phyloP scores from a whole-genome alignment of 2,797 vertebrate genomes.

The Gambusia yucatana region DNA sequence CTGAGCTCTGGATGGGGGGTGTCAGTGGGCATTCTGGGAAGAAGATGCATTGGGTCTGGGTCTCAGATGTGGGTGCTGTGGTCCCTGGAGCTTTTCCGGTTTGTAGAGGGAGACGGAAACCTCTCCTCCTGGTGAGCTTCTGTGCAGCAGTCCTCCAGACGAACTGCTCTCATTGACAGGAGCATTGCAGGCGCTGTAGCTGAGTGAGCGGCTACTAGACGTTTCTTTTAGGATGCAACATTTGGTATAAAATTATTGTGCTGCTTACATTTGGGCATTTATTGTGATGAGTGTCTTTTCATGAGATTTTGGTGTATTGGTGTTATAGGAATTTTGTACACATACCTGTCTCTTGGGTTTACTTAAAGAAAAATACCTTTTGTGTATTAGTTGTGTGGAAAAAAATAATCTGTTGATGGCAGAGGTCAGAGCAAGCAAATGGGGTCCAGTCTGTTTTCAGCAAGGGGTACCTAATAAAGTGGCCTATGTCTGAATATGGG shows the following conservation, averaged over 20 bases:
- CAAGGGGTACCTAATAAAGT: not conserved
- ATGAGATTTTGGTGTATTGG: not conserved
- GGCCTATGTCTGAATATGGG: not conserved
- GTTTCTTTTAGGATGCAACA: not conserved
- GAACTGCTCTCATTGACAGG: conserved; percentile 31
- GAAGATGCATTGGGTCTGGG: conserved; percentile 57
- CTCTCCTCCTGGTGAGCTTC: conserved; percentile 59
- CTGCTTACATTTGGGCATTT: not conserved
- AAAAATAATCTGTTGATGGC: not conserved
- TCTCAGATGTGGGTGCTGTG: conserved; percentile 76
- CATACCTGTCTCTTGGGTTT: not conserved
- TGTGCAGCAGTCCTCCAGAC: conserved; percentile 54
- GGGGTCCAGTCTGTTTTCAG: not conserved
- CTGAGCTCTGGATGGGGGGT: conserved; percentile 45
- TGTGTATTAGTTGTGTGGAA: not conserved
- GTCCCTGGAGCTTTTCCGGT: conserved; percentile 59
- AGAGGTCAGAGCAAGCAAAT: not conserved
- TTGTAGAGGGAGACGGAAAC: conserved; percentile 60
- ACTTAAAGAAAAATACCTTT: not conserved
- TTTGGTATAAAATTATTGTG: not conserved
- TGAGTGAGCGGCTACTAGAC: conserved; percentile 1
- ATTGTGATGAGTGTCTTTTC: not conserved
- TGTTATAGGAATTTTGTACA: not conserved
- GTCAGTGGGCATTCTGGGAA: conserved; percentile 59
- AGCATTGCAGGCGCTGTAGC: conserved; percentile 3